Conservation (phyloP, 2,113 vertebrate species). For the Callospermophilus lateralis region DNA sequence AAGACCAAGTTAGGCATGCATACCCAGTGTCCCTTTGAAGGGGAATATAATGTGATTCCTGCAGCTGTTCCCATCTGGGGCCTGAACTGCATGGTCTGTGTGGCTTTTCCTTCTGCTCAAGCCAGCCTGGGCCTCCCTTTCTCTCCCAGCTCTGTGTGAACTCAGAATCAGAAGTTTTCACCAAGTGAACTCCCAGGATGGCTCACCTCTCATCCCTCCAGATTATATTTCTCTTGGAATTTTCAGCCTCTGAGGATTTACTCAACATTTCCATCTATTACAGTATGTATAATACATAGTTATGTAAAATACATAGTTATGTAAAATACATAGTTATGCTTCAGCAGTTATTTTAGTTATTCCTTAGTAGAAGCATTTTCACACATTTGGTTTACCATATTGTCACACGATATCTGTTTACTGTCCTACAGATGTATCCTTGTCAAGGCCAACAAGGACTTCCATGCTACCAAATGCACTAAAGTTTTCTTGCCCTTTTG, state of each 20-base stretch:
- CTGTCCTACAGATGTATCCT: not conserved
- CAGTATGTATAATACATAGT: too few species aligned
- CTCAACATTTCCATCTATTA: not conserved
- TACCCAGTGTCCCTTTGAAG: not conserved
- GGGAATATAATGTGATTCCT: not conserved
- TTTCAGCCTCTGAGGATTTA: not conserved
- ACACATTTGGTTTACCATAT: not conserved
- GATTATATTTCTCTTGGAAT: not conserved
- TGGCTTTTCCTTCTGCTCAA: not conserved
- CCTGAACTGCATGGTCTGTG: not conserved
- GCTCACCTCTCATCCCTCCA: not conserved
- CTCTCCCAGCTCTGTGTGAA: too few species aligned
- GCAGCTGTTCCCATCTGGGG: too few species aligned
- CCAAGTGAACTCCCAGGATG: not conserved
- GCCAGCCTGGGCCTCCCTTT: not conserved
- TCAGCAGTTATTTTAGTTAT: not conserved
- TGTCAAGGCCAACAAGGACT: not conserved
- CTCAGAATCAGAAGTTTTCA: not conserved
- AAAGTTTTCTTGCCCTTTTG: not conserved
- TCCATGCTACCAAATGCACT: not conserved
- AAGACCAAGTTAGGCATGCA: not conserved
- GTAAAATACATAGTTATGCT: not conserved
- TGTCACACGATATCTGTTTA: not conserved
- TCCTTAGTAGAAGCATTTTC: not conserved
- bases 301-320: not conserved